Base-by-base conservation (phyloP, 53 echinoderm and acorn worm species). In the Patiria pectinifera region DNA sequence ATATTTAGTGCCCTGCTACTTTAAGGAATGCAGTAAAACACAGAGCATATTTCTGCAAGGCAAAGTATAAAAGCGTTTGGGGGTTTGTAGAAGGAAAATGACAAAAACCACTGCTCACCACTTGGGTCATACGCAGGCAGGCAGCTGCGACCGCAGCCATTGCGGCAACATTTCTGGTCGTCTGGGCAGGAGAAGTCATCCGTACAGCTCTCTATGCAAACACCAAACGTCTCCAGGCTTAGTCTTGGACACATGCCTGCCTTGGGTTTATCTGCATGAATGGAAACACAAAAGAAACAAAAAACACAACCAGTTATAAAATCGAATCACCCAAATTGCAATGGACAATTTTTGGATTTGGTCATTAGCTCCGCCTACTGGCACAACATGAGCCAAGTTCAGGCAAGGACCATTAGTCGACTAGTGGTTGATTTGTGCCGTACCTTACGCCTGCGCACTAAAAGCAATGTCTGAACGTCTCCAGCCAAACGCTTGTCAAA, bases 221-320 rank as follows among this genome's bases (percentile, higher is more conserved):
- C 66, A 62, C 83, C 77, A 76, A 85, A 79, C 62, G 14, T 45
- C 45, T 2, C 49, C 79, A 46, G 80, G 22, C 81, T 82, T 76
- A 47, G 60, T 76, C 43, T 45, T 9, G 94, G 94, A 62, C 94
- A 94, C 48, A 75, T 24, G 45, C 94, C 94, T 7, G 77, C 69
- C 83, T 91, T 94, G 47, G 78, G 69, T 21, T 26, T 18, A 16
- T 18, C 35, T 14, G 76, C 60, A 11, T 49, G 35, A 43, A 21
- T 12, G 43, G 59, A 3, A 14, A 62, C 44, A 49, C 43, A 53
- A 8, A 53, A 59, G 19, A 23, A 82, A 8, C 18, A 2, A 48
- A n/a, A 82, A 9, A 4, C n/a, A 81, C 4, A 25, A 47, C 47
- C 53, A 53, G 53, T 35, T 35, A 35, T 35, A 35, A 35, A 35